phyloP scores from a whole-genome alignment of 1,140 invertebrate genomes.

The Thrips palmi region DNA sequence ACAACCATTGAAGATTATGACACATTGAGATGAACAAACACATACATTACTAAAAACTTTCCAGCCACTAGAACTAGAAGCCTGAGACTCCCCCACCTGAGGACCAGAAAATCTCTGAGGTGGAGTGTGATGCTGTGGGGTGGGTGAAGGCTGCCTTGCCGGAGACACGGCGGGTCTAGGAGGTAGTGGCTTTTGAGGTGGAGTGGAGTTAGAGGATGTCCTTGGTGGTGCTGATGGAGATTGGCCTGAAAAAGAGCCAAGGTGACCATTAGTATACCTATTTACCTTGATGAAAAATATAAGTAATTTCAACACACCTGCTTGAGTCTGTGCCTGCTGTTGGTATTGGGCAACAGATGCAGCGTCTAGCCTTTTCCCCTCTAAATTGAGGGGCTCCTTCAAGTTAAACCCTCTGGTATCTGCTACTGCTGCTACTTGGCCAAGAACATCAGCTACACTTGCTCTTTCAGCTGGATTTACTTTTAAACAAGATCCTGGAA shows the following conservation, averaged over 20 bases:
- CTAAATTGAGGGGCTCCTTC: slow-evolving; percentile 49
- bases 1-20: too few relatives aligned
- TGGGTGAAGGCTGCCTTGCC: too few relatives aligned
- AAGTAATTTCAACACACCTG: too few relatives aligned
- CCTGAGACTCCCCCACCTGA: too few relatives aligned
- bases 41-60: too few relatives aligned
- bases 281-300: too few relatives aligned
- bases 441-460: slow-evolving; percentile 56
- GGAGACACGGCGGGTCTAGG: too few relatives aligned
- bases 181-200: neutral
- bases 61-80: too few relatives aligned
- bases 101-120: too few relatives aligned
- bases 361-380: slow-evolving; percentile 38
- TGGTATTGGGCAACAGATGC: slow-evolving; percentile 22
- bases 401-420: slow-evolving; percentile 63
- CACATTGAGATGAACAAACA: too few relatives aligned
- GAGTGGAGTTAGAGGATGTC: slow-evolving; percentile 2
- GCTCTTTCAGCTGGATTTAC: slow-evolving; percentile 64
- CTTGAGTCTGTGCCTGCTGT: too few relatives aligned
- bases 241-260: neutral
- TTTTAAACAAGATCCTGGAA: slow-evolving; percentile 57
- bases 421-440: slow-evolving; percentile 69
- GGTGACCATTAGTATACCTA: slow-evolving; percentile 2
- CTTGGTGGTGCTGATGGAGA: slow-evolving; percentile 2
- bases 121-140: too few relatives aligned